A percentile compares a stretch with the other conserved stretches of the same genome.
These are phyloP conservation scores for Helostoma temminkii DNA, from an alignment of 2,797 vertebrate genomes.

Conservation along the genomic window DNA sequence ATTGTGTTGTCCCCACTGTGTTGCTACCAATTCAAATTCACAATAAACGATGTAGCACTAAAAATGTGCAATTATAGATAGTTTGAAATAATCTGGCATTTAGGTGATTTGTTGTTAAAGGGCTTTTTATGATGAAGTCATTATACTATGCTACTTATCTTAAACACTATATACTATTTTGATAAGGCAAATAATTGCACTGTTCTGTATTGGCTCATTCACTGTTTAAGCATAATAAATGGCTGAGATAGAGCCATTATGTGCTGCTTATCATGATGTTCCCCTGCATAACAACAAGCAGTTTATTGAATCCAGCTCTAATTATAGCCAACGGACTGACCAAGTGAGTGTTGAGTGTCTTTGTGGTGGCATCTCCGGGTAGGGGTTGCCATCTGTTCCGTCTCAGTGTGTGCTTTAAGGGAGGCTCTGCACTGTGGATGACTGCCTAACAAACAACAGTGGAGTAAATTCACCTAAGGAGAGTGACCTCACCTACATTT, in stretches of 20 bases:
- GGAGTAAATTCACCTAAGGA: slow-evolving; percentile 63
- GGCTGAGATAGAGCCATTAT: slow-evolving; percentile 1
- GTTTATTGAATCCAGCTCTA: slow-evolving; percentile 56
- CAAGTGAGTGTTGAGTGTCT: slow-evolving; percentile 55
- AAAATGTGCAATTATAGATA: not conserved
- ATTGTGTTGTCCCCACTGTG: slow-evolving; percentile 4
- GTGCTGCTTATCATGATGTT: slow-evolving; percentile 18
- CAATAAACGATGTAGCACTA: not conserved
- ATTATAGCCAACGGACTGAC: slow-evolving; percentile 57
- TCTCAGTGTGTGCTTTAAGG: slow-evolving; percentile 79
- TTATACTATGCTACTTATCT: not conserved
- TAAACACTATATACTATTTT: not conserved
- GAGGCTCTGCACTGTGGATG: slow-evolving; percentile 71
- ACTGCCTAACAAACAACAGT: slow-evolving; percentile 77
- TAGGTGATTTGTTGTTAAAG: not conserved
- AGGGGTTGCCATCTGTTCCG: slow-evolving; percentile 78
- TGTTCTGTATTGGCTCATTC: not conserved
- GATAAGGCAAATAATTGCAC: no score
- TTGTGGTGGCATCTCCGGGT: slow-evolving; percentile 74
- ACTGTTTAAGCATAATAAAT: not conserved
- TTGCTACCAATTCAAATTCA: not conserved
- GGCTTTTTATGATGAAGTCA: no score
- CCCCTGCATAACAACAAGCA: slow-evolving; percentile 47
- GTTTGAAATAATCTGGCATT: no score
- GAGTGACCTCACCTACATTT: slow-evolving; percentile 82